phyloP scores from a whole-genome alignment of 1,140 invertebrate species.

The Elysia chlorotica region DNA sequence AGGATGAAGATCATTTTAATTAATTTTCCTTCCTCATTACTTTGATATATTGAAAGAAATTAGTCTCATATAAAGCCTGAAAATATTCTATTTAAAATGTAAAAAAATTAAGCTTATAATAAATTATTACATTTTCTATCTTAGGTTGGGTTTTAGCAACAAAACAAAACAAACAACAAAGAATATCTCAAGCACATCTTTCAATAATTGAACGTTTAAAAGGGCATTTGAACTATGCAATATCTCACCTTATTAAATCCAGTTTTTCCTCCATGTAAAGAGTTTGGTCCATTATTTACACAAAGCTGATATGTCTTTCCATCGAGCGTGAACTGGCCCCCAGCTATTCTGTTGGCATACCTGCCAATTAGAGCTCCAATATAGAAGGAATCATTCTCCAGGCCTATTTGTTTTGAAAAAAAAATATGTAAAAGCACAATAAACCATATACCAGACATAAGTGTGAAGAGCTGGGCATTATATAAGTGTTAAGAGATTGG shows the following conservation, averaged over 20 bases:
- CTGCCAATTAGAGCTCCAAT: constrained; percentile 88
- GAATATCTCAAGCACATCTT: neutral
- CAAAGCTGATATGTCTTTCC: constrained; percentile 73
- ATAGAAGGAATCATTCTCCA: constrained; percentile 68
- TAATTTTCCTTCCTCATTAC: no score
- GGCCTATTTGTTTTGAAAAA: no score
- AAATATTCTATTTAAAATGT: neutral
- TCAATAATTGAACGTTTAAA: neutral
- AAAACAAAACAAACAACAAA: neutral
- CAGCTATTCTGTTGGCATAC: constrained; percentile 81
- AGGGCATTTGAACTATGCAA: neutral
- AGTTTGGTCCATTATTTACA: constrained; percentile 75
- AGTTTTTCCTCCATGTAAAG: constrained; percentile 83
- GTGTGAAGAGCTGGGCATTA: no score
- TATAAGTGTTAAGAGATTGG: no score
- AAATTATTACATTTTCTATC: neutral
- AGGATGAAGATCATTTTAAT: no score
- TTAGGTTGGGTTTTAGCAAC: neutral
- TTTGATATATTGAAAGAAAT: no score
- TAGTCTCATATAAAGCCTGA: neutral
- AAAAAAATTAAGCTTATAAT: neutral
- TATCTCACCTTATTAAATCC: constrained; percentile 82
- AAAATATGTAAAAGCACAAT: no score
- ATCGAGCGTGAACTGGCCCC: constrained; percentile 73
- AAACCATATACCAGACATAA: no score